Evolutionary conservation across 1,140 invertebrate species (phyloP), one percentile per base, ranked within the genome.

Genomic region (Asbolus verrucosus): DNA sequence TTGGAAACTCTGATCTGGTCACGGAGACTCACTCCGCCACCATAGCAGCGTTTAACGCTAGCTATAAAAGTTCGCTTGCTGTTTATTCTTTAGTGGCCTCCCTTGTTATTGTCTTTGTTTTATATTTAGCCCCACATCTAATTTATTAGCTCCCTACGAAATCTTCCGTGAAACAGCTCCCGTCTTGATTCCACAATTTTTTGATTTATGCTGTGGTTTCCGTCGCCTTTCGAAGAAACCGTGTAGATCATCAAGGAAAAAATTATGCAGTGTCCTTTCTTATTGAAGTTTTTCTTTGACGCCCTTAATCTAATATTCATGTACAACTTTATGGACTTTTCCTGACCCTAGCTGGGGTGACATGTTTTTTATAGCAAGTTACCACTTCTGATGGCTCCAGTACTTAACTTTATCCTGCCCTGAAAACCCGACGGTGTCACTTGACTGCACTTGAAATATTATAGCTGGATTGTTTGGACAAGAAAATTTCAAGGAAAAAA

Each of bases 291-390:
- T 68, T 68, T 60, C 59, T 68, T 67, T 67, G 66, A 61, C 59
- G 43, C 71, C 67, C 43, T 43, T 73, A 73, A 73, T 73, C 71
- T 73, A 73, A 73, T 73, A 73, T 73, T 73, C 71, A 73, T 73
- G 71, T 73, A 65, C 54, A 59, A 54, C 60, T 73, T 73, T 70
- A 70, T 73, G 68, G 67, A 70, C 62, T 67, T 67, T 41, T 70
- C 66, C 31, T 62, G 68, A 70, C 68, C 71, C 54, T 62, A n/a
- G 5, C 8, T 50, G 36, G 67, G 71, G 67, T 73, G 71, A 73
- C 71, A 67, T 62, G 61, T 73, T 73, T 71, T 50, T 73, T 70
- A 69, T 72, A 59, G 65, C 30, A 33, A 50, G 33, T 69, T 63
- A 67, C 71, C 71, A 63, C 71, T 70, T 63, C 27, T 70, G 67